Conservation (phyloP, 2,113 vertebrate genomes). For the Raphicerus campestris region DNA sequence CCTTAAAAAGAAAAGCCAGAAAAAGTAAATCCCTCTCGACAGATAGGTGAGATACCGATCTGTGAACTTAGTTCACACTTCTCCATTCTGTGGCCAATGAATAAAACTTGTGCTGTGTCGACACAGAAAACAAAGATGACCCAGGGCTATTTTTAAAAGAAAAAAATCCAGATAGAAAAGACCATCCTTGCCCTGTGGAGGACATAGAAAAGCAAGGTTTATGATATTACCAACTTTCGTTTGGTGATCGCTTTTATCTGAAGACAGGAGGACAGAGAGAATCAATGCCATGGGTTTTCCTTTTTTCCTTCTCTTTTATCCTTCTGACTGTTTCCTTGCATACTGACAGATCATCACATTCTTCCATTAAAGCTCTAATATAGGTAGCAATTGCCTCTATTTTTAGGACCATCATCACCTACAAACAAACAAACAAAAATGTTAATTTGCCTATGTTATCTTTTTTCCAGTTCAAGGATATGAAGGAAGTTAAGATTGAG, state of each 20-base stretch:
- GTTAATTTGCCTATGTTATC: not conserved
- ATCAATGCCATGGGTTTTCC: not conserved
- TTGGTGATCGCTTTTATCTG: not conserved
- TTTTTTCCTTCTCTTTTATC: not conserved
- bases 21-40: not conserved
- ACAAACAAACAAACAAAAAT: not conserved
- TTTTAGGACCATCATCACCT: not conserved
- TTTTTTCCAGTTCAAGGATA: not conserved
- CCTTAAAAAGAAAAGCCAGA: not conserved
- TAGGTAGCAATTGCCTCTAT: not conserved
- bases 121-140: not conserved
- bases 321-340: not conserved
- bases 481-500: not conserved
- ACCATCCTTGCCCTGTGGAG: not conserved
- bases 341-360: not conserved
- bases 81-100: not conserved
- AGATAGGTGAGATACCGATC: not conserved
- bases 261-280: not conserved
- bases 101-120: not conserved
- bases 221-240: not conserved
- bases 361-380: not conserved
- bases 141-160: not conserved
- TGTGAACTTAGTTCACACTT: not conserved
- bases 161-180: not conserved
- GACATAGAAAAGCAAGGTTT: not conserved